A percentile compares a stretch with the other conserved stretches of the same genome.
These are phyloP conservation scores for Apodemus speciosus DNA, from an alignment of 2,113 vertebrate genomes.

Conservation along the genomic window DNA sequence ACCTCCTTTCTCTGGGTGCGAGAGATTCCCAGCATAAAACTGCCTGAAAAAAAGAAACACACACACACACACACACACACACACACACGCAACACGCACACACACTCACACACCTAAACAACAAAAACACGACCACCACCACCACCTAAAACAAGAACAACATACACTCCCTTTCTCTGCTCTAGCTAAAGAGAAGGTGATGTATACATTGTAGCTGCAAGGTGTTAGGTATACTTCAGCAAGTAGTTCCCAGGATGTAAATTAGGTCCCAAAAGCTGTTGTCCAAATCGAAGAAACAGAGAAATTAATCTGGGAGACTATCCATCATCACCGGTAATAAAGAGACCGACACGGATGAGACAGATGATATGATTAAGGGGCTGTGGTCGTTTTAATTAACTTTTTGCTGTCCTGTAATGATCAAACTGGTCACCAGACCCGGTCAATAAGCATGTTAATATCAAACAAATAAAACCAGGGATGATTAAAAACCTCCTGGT, in stretches of 20 bases:
- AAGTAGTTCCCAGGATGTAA: conserved; percentile 90
- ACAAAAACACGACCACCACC: neutral
- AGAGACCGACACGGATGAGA: conserved; percentile 97
- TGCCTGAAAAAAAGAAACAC: conserved; percentile 20
- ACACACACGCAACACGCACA: neutral
- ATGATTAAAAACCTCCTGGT: conserved; percentile 99
- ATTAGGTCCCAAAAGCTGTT: conserved; percentile 95
- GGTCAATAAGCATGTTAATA: conserved; percentile 99
- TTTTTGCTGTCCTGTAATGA: conserved; percentile 99
- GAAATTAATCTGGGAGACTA: conserved; percentile 97
- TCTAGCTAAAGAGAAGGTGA: conserved; percentile 77
- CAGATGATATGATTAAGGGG: conserved; percentile 99
- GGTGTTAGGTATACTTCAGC: conserved; percentile 84
- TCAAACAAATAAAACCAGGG: conserved; percentile 99
- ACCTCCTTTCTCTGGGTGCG: conserved; percentile 49
- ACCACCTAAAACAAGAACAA: neutral
- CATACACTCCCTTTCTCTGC: neutral
- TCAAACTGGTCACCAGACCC: conserved; percentile 99
- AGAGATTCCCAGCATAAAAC: conserved; percentile 18
- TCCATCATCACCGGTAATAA: conserved; percentile 99
- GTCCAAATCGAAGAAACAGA: conserved; percentile 99
- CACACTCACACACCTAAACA: neutral
- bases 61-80: neutral
- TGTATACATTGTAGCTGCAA: conserved; percentile 83
- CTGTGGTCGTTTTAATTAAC: conserved; percentile 99